Conservation (phyloP, 2,113 vertebrate genomes). For the Conger conger region DNA sequence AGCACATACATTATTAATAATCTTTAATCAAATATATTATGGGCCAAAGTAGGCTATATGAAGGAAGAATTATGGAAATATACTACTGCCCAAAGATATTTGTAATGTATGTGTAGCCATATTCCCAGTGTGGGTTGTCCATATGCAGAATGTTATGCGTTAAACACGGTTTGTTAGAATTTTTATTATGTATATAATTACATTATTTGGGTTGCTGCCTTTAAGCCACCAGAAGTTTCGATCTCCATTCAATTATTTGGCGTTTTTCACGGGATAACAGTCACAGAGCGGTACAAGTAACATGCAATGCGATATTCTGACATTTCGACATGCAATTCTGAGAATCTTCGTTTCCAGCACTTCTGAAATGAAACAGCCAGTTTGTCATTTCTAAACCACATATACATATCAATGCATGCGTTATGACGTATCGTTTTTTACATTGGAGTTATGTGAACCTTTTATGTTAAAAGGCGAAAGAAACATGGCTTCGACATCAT, state of each 20-base stretch:
- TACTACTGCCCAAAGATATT: not conserved
- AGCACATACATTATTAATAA: not conserved
- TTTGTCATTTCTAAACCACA: not conserved
- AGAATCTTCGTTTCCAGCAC: constrained; percentile 1
- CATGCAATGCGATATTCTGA: not conserved
- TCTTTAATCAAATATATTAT: not conserved
- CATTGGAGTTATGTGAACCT: not conserved
- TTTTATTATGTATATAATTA: not conserved
- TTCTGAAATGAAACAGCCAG: not conserved
- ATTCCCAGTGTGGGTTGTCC: not conserved
- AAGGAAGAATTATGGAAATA: too few species aligned
- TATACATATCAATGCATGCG: not conserved
- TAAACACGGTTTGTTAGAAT: not conserved
- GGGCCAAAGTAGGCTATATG: not conserved
- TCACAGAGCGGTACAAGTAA: not conserved
- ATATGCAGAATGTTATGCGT: not conserved
- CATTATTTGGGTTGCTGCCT: not conserved
- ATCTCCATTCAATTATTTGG: not conserved
- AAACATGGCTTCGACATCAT: not conserved
- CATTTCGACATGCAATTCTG: not conserved
- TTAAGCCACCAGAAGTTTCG: not conserved
- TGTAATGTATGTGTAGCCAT: not conserved
- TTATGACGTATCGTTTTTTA: not conserved
- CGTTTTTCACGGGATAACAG: not conserved
- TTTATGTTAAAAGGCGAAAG: not conserved